These are phyloP conservation scores for Mormyrops boulengeri DNA, from an alignment of 2,797 vertebrate genomes.

Conservation along the genomic window DNA sequence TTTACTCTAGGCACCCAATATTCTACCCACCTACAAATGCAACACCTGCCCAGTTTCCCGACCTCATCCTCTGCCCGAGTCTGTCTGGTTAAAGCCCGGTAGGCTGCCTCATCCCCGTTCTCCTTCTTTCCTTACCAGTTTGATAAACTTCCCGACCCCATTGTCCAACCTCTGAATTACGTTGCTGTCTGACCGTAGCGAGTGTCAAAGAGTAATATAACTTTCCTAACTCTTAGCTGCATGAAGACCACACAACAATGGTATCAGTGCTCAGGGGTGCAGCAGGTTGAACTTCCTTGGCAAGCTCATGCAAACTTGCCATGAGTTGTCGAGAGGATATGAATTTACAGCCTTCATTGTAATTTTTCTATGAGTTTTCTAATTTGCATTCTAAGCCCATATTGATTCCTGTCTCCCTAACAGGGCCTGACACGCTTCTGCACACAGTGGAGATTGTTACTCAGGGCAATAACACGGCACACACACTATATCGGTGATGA, in stretches of 20 bases:
- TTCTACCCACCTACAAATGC: not conserved
- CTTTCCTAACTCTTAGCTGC: not conserved
- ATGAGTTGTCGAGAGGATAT: not conserved
- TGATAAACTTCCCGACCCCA: not conserved
- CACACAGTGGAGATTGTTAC: not conserved
- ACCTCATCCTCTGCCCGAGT: not conserved
- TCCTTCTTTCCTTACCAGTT: not conserved
- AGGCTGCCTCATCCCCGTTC: not conserved
- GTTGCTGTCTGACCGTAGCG: not conserved
- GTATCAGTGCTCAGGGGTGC: not conserved
- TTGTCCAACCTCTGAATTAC: not conserved
- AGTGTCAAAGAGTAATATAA: not conserved
- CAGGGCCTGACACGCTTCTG: not conserved
- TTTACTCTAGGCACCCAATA: not conserved
- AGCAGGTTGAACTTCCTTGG: not conserved
- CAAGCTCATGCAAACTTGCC: not conserved
- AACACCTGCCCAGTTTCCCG: not conserved
- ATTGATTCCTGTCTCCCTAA: not conserved
- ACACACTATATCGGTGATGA: not conserved
- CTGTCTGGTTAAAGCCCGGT: not conserved
- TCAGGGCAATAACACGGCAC: not conserved
- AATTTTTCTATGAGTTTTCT: not conserved
- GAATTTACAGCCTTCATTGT: not conserved
- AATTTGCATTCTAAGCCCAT: not conserved
- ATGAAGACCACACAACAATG: not conserved